phyloP scores from a whole-genome alignment of 1,140 invertebrate species.

The Drosophila azteca region DNA sequence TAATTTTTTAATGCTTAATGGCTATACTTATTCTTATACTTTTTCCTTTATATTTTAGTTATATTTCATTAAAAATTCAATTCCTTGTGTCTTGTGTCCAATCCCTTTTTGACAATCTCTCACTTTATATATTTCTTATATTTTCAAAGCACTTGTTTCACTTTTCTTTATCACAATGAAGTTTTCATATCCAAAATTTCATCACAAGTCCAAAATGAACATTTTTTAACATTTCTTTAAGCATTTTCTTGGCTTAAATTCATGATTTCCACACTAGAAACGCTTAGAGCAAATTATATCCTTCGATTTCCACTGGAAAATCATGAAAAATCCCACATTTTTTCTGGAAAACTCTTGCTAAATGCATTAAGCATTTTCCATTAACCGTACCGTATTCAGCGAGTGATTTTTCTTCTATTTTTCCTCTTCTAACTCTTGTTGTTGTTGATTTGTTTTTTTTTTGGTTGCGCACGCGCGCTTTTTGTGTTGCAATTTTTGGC shows the following conservation, averaged over 20 bases:
- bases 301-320: not conserved
- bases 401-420: slow-evolving; percentile 27
- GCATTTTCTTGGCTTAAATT: not conserved
- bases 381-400: slow-evolving; percentile 29
- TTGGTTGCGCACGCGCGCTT: slow-evolving; percentile 58
- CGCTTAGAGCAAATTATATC: too few relatives aligned
- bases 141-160: not conserved
- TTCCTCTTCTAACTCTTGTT: slow-evolving; percentile 54
- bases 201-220: too few relatives aligned
- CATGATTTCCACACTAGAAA: too few relatives aligned
- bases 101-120: too few relatives aligned
- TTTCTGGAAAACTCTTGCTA: too few relatives aligned
- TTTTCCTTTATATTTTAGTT: too few relatives aligned
- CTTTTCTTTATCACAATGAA: not conserved
- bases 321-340: too few relatives aligned
- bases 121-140: too few relatives aligned
- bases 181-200: not conserved
- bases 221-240: not conserved
- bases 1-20: too few relatives aligned
- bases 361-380: not conserved
- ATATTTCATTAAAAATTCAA: too few relatives aligned
- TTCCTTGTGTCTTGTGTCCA: too few relatives aligned
- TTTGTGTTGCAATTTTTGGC: slow-evolving; percentile 68
- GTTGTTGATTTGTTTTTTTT: slow-evolving; percentile 49
- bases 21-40: too few relatives aligned